A percentile compares a stretch with the other conserved stretches of the same genome.
These are phyloP conservation scores for Sisor rabdophorus DNA, from an alignment of 2,113 vertebrate genomes.

Conservation along the genomic window DNA sequence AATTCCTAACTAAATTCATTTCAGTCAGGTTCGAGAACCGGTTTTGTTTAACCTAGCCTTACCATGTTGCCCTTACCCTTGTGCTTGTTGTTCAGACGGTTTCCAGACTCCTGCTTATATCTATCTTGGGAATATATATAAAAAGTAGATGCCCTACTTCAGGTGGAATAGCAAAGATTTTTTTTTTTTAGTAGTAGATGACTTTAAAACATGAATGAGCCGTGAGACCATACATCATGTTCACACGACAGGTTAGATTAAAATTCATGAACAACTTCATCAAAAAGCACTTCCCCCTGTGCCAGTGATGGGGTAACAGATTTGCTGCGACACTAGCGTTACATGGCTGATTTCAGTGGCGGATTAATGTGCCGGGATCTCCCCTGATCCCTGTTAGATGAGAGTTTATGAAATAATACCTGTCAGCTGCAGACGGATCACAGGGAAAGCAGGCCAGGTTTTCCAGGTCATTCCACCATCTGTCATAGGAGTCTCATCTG, in stretches of 20 bases:
- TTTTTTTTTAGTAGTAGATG: conserved; percentile 67
- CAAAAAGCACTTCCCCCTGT: conserved; percentile 90
- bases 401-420: conserved; percentile 96
- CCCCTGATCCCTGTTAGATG: conserved; percentile 80
- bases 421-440: conserved; percentile 93
- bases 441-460: conserved; percentile 83
- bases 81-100: too few relatives aligned
- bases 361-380: conserved; percentile 77
- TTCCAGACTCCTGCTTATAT: neutral
- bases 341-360: conserved; percentile 88
- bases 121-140: neutral
- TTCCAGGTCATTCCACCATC: conserved; percentile 93
- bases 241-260: conserved; percentile 89
- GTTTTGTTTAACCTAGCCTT: too few relatives aligned
- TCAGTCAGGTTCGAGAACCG: too few relatives aligned
- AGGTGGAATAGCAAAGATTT: conserved; percentile 54
- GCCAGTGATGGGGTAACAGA: conserved; percentile 78
- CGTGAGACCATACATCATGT: conserved; percentile 86
- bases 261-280: conserved; percentile 98
- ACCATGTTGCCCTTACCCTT: too few relatives aligned
- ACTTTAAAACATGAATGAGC: conserved; percentile 93
- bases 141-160: conserved; percentile 25
- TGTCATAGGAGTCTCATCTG: conserved; percentile 85
- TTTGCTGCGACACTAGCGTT: conserved; percentile 87
- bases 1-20: too few relatives aligned